A percentile compares a stretch with the other conserved stretches of the same genome.
Evolutionary conservation across 2,113 vertebrate species (phyloP).

Genomic region (Urocynchramus pylzowi): DNA sequence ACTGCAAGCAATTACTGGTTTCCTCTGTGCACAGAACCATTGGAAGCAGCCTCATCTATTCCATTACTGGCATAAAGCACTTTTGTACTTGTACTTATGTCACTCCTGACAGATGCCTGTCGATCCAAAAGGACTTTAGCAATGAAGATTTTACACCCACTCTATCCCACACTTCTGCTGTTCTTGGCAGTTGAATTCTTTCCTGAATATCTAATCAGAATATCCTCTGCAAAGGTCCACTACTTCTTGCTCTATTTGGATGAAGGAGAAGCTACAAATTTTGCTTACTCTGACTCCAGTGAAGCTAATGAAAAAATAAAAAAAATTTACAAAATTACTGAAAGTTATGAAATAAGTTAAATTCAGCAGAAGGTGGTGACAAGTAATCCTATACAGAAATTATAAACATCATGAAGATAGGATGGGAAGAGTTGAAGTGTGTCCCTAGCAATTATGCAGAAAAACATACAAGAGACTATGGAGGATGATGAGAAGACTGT

Average conservation of each 20-base stretch:
- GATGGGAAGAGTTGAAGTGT: background rate
- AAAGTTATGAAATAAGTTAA: background rate
- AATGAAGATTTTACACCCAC: constrained; percentile 42
- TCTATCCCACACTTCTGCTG: constrained; percentile 60
- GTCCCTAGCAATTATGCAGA: background rate
- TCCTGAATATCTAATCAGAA: constrained; percentile 37
- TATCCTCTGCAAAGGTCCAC: constrained; percentile 20
- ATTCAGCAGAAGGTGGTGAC: background rate
- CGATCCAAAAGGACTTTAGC: constrained; percentile 47
- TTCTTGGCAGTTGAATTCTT: constrained; percentile 20
- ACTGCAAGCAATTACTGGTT: background rate
- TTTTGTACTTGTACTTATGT: background rate
- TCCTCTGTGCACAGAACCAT: background rate
- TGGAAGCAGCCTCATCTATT: background rate
- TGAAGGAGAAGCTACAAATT: background rate
- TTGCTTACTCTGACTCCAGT: background rate
- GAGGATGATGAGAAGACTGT: background rate
- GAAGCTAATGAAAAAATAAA: background rate
- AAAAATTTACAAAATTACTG: background rate
- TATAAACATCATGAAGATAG: background rate
- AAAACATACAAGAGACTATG: background rate
- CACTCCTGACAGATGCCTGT: constrained; percentile 45
- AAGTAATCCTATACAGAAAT: background rate
- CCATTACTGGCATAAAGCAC: background rate
- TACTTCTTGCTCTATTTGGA: background rate